Percentiles rank a stretch among this genome's conserved stretches.
phyloP scores from a whole-genome alignment of 2,113 vertebrate genomes.

The Psettodes erumei region DNA sequence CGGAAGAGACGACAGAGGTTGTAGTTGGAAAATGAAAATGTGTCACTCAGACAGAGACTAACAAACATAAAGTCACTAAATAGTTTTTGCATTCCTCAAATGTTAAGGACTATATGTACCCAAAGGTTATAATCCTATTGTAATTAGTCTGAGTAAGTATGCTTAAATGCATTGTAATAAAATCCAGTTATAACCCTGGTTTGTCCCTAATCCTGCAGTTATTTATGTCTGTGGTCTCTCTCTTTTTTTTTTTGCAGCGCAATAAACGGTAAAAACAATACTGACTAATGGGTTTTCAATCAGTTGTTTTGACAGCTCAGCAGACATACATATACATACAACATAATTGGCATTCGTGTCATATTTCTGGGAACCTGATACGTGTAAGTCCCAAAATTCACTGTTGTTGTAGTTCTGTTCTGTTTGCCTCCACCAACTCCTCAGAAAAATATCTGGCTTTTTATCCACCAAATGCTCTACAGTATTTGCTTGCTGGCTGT shows the following conservation, averaged over 20 bases:
- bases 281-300: background rate
- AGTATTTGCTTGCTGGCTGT: background rate
- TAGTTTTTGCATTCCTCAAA: background rate
- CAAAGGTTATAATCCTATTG: background rate
- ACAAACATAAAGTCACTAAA: background rate
- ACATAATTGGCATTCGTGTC: too few species aligned
- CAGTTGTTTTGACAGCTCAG: too few species aligned
- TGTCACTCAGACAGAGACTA: background rate
- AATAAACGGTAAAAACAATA: background rate
- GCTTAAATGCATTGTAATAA: background rate
- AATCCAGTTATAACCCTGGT: background rate
- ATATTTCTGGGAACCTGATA: too few species aligned
- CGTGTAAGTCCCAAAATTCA: too few species aligned
- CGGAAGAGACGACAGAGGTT: background rate
- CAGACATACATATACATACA: too few species aligned
- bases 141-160: too few species aligned
- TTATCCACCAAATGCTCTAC: background rate
- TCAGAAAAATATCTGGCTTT: background rate
- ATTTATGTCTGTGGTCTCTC: background rate
- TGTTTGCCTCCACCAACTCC: background rate
- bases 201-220: background rate
- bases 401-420: too few species aligned
- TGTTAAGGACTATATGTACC: background rate
- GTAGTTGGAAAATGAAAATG: background rate
- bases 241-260: background rate